Evolutionary conservation across 2,113 vertebrate genomes (phyloP), one percentile per base, ranked within the genome.

Genomic region (Pyxicephalus adspersus): DNA sequence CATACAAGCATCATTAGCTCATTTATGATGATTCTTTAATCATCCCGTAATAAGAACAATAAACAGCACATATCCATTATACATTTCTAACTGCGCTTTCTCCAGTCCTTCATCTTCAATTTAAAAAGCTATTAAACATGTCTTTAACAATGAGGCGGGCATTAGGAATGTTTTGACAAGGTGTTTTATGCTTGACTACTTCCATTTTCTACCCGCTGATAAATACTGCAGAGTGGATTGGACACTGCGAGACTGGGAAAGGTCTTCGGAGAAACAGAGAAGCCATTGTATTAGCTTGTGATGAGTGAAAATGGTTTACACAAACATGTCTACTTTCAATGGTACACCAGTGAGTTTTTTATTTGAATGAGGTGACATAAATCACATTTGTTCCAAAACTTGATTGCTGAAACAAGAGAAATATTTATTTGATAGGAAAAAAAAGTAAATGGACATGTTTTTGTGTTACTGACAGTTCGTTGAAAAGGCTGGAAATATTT

Each of bases 1-100:
- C 76, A 77, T 66, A 54, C 45, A 65, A 64, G 50, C 76, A 66
- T 67, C 76, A 66, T 77, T 77, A 77, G 67, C 64, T 34, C 63
- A 66, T 54, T 55, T 77, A 66, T n/a, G 25, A 66, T 55, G 76
- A 57, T 77, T 57, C 50, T 22, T 66, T 77, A 77, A 67, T 64
- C 26, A 57, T 31, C 64, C 38, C 26, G 31, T 77, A 77, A 78
- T 78, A 78, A 67, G 64, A 78, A 58, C 64, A 68, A 68, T 45
- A 78, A 66, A 67, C 28, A n/a, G 76, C 13, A 2, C 11, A 55
- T 57, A 58, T 58, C 29, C 64, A 78, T 78, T 78, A 54, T 58
- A 38, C 22, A 67, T 67, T 31, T 78, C 50, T 78, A 58, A 78
- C 67, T 67, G 50, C 45, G 76, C 76, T 78, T 67, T 38, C 28